phyloP scores from a whole-genome alignment of 2,888 invertebrate species.

The Tinea pellionella region DNA sequence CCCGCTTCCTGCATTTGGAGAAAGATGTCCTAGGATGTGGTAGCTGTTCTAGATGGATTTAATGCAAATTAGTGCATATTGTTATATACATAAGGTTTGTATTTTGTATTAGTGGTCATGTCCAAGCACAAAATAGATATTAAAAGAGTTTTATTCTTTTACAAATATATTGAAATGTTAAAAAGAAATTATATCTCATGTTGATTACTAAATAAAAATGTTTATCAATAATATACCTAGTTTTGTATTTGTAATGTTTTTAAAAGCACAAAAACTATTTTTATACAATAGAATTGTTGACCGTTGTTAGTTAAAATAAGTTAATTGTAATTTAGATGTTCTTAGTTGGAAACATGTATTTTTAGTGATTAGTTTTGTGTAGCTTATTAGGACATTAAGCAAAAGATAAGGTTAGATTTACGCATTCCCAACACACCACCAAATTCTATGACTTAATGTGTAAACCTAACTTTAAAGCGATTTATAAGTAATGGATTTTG shows the following conservation, averaged over 20 bases:
- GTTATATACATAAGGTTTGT: background rate
- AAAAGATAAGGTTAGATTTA: background rate
- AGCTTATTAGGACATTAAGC: background rate
- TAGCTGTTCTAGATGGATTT: background rate
- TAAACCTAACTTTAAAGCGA: background rate
- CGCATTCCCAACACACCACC: background rate
- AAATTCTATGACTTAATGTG: background rate
- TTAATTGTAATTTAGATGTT: background rate
- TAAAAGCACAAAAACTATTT: background rate
- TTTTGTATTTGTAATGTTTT: background rate
- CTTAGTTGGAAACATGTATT: background rate
- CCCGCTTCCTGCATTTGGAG: background rate
- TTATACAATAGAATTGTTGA: background rate
- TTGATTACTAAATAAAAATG: background rate
- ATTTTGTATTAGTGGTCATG: background rate
- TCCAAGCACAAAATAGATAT: background rate
- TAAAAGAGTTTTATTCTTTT: background rate
- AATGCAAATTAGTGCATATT: background rate
- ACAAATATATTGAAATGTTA: background rate
- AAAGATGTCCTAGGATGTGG: background rate
- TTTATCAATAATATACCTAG: background rate
- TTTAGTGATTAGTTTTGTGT: background rate
- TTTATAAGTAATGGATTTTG: too few relatives aligned
- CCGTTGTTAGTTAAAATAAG: background rate
- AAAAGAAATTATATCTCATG: background rate